Base-by-base conservation (phyloP, 2,797 vertebrate genomes). In the Harpagifer antarcticus region DNA sequence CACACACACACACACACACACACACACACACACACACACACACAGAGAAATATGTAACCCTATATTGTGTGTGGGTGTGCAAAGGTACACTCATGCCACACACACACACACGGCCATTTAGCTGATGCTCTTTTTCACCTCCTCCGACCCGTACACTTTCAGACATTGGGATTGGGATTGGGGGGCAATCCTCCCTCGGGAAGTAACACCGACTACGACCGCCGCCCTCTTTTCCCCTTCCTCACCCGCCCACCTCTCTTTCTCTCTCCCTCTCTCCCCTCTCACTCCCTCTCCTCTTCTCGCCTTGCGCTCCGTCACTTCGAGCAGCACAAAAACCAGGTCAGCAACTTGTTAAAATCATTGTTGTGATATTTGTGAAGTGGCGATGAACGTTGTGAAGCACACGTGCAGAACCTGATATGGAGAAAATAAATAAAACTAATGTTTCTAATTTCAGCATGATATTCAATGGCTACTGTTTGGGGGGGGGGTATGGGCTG, bases 271-370 rank as follows among this genome's bases (percentile, higher is more conserved):
- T 55, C 72, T 53, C 74, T 52, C 65, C 50, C 72, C 14, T 1
- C 68, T 42, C 33, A 2, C 59, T 15, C 55, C 61, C 65, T 43
- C 7, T 23, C 72, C 65, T 43, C 7, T 23, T 68, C 63, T 68
- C 66, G 17, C 68, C 79, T 84, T 59, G 13, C 74, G 71, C 78
- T 77, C 72, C 43, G 78, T 81, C 90, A 79, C 85, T 84, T 70
- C 69, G 86, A 88, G 53, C 87, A 73, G 86, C 85, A 91, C 86
- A 90, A 72, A 78, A 91, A 83, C 66, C 91, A 94, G 93, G 93
- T 94, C 91, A 94, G 93, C 86, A 83, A 67, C 87, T 91, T 88
- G 88, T 92, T 93, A 82, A 86, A 90, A 9, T 84, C 80, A 73
- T 91, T 89, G 83, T 94, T 89, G 80, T 87, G 86, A 82, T 78